A percentile compares a stretch with the other conserved stretches of the same genome.
Conservation (phyloP, 2,888 invertebrate species). For the Teleiodes luculella region DNA sequence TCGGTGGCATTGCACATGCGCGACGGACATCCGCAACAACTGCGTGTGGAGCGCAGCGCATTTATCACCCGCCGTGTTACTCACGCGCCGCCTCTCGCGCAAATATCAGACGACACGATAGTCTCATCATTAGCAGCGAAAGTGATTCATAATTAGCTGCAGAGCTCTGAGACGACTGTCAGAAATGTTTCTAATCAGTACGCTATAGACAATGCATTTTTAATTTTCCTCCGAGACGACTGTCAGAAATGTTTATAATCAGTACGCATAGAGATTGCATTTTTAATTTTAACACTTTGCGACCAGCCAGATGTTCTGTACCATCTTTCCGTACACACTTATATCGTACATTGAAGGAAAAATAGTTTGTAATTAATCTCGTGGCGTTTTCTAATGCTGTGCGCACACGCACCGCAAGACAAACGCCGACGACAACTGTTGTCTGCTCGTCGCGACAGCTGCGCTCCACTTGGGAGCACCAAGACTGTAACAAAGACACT, state of each 20-base stretch:
- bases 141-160: slow-evolving; percentile 7
- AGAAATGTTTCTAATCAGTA: background rate
- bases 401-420: slow-evolving; percentile 53
- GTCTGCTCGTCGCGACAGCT: slow-evolving; percentile 74
- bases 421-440: slow-evolving; percentile 72
- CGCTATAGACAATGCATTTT: background rate
- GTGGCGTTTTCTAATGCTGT: slow-evolving; percentile 39
- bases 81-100: background rate
- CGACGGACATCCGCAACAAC: slow-evolving; percentile 31
- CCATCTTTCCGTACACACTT: background rate
- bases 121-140: background rate
- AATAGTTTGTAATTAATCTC: slow-evolving; percentile 60
- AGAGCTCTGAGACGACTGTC: no score
- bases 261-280: background rate
- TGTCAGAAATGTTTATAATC: background rate
- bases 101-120: slow-evolving; percentile 1
- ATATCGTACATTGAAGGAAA: slow-evolving; percentile 35
- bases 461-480: slow-evolving; percentile 58
- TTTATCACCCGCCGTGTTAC: slow-evolving; percentile 20
- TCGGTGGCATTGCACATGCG: slow-evolving; percentile 18
- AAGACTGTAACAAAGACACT: slow-evolving; percentile 21
- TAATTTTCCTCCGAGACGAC: background rate
- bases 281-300: background rate
- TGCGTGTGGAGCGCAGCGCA: slow-evolving; percentile 22
- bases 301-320: background rate